A percentile compares a stretch with the other conserved stretches of the same genome.
phyloP scores from a whole-genome alignment of 1,140 invertebrate genomes.

The Drosophila navojoa region DNA sequence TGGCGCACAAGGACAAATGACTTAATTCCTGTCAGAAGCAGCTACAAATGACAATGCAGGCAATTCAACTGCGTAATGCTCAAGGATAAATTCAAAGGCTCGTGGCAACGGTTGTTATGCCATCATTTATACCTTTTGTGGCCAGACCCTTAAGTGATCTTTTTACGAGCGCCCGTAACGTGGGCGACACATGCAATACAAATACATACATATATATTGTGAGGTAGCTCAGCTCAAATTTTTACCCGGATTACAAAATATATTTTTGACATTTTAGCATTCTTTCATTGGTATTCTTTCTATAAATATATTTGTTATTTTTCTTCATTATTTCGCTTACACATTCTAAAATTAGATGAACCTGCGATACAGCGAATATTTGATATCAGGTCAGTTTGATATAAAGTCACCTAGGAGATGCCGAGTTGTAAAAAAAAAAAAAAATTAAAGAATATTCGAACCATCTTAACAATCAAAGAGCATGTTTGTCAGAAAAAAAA shows the following conservation, averaged over 20 bases:
- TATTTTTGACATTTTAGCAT: neutral
- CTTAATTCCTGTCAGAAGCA: constrained; percentile 68
- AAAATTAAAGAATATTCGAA: no score
- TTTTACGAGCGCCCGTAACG: no score
- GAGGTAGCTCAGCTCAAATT: neutral
- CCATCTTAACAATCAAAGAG: no score
- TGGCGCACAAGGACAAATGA: constrained; percentile 78
- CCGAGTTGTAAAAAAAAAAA: no score
- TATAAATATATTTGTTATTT: neutral
- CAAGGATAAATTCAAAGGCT: constrained; percentile 7
- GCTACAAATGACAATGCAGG: constrained; percentile 51
- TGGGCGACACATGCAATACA: no score
- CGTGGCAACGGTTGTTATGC: neutral
- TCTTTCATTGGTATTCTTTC: neutral
- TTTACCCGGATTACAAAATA: neutral
- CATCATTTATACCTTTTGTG: neutral
- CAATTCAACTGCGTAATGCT: constrained; percentile 24
- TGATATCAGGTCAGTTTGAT: no score
- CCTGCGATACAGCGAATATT: neutral
- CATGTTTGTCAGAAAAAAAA: no score
- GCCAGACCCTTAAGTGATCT: neutral
- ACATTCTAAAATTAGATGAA: neutral
- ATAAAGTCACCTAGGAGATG: no score
- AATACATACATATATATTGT: no score
- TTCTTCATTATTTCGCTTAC: neutral